phyloP scores from a whole-genome alignment of 2,797 vertebrate species.

The Bradypodion ventrale region DNA sequence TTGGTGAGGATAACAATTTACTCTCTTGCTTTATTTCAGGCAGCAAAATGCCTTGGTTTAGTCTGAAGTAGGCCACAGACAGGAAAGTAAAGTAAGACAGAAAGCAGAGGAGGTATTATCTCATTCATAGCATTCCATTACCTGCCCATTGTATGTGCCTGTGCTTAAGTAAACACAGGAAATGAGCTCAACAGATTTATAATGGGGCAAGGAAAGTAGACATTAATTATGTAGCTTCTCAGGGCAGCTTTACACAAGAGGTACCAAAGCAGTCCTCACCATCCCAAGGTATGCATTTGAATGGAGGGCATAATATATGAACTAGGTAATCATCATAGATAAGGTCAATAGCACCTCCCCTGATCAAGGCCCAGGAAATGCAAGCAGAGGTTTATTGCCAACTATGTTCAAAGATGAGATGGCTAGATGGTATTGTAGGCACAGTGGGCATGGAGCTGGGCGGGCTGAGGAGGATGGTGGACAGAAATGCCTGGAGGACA shows the following conservation, averaged over 20 bases:
- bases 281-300: not conserved
- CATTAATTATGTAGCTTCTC: not conserved
- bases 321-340: not conserved
- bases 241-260: constrained; percentile 7
- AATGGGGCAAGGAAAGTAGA: not conserved
- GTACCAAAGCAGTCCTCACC: not conserved
- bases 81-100: not conserved
- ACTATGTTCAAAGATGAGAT: too few relatives aligned
- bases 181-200: constrained; percentile 33
- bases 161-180: not conserved
- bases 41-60: not conserved
- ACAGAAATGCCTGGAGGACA: too few relatives aligned
- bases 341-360: not conserved
- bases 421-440: too few relatives aligned
- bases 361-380: not conserved
- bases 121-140: not conserved
- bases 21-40: not conserved
- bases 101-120: not conserved
- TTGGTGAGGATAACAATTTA: not conserved
- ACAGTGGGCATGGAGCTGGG: too few relatives aligned
- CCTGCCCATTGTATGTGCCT: not conserved
- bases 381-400: not conserved
- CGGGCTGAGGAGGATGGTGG: too few relatives aligned
- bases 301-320: not conserved
- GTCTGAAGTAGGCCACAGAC: not conserved